These are phyloP conservation scores for Misgurnus anguillicaudatus DNA, from an alignment of 2,113 vertebrate species.

Conservation along the genomic window DNA sequence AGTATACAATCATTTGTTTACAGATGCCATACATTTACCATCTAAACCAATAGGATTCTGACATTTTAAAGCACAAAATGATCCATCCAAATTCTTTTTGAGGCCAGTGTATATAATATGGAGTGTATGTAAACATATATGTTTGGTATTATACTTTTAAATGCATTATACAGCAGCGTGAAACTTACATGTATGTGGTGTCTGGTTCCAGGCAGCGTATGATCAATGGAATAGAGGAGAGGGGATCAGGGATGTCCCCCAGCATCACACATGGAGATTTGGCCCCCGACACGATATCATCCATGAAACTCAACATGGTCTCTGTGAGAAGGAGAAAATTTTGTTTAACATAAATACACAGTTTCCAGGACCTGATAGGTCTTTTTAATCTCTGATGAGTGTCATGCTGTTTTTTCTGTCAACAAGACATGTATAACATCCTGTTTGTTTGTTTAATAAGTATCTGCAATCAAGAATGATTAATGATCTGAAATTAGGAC, in stretches of 20 bases:
- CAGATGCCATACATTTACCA: too few relatives aligned
- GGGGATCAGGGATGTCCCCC: conserved; percentile 88
- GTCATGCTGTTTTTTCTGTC: neutral
- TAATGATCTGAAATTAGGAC: neutral
- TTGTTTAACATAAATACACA: neutral
- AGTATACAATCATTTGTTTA: neutral
- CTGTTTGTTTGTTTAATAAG: neutral
- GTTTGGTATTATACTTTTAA: too few relatives aligned
- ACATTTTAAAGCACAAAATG: too few relatives aligned
- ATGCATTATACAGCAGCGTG: too few relatives aligned
- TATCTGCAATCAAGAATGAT: conserved; percentile 17
- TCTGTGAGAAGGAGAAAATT: conserved; percentile 73
- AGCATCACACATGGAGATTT: conserved; percentile 97
- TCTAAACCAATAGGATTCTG: too few relatives aligned
- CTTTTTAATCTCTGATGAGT: neutral
- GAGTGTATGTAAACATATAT: too few relatives aligned
- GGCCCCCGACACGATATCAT: conserved; percentile 94
- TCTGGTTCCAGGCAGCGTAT: conserved; percentile 93
- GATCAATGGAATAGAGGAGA: conserved; percentile 90
- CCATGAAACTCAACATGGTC: conserved; percentile 93
- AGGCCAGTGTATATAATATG: too few relatives aligned
- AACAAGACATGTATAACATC: neutral
- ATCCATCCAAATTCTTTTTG: too few relatives aligned
- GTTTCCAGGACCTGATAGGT: neutral
- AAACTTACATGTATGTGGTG: conserved; percentile 93